Base-by-base conservation (phyloP, 2,888 invertebrate species). In the Eutolmus rufibarbis region DNA sequence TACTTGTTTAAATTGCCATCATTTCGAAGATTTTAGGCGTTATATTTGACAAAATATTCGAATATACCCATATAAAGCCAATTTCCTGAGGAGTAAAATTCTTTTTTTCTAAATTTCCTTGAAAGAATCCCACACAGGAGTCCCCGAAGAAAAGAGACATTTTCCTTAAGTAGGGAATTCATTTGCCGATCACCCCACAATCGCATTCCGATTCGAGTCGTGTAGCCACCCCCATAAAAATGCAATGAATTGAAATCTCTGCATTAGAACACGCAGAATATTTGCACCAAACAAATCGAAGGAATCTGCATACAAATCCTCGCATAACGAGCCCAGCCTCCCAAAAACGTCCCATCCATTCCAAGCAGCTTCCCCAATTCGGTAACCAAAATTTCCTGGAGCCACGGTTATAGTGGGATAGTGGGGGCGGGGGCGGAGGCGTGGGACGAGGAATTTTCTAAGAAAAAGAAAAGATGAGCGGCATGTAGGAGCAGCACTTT, bases 171-270 rank as follows among this genome's bases (percentile, higher is more conserved):
- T 43, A 78, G 40, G 43, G 19, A 78, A 78, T 78, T 78, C 78
- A 78, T 78, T 78, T 43, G 43, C 8, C 66, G 66, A 66, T 66
- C 66, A 66, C 23, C 66, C 12, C 66, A 12, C 12, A 81, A 81
- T 81, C 56, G 81, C 51, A 81, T 81, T 56, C 81, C 46, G 28
- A 81, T 81, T 81, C 81, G 81, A 31, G 23, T 28, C 51, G 51
- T 81, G 81, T 56, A 28, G 9, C 16, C 28, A 14, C 81, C 43
- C 43, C 31, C 81, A 81, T 81, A 81, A 81, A 81, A 81, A 81
- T 81, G 81, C 81, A 81, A 81, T 81, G 81, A 81, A 81, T 81
- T 81, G 81, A 81, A 81, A 81, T 81, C 81, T 81, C 81, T 81
- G 81, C 81, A 81, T 81, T 81, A 81, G 81, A 56, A 81, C 81